Percentiles rank a stretch among this genome's conserved stretches.
Conservation (phyloP, 23 tunicate genomes). For the Styela plicata region DNA sequence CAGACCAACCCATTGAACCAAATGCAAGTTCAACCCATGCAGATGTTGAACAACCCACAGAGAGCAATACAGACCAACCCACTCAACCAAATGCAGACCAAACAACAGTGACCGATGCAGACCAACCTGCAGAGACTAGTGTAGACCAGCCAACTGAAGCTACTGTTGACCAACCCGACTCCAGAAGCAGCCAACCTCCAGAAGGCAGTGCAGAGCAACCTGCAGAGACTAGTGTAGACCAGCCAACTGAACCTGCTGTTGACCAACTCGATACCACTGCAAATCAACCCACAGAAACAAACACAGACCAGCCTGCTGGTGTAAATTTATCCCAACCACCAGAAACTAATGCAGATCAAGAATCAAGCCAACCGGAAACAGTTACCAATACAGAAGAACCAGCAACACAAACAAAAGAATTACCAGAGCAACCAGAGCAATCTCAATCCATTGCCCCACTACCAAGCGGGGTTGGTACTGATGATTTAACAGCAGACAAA, state of each 20-base stretch:
- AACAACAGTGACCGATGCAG: neutral
- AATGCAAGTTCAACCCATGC: no score
- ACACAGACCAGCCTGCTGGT: neutral
- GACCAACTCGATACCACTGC: neutral
- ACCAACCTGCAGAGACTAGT: neutral
- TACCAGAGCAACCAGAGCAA: slow-evolving; percentile 22
- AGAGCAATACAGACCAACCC: neutral
- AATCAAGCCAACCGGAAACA: slow-evolving; percentile 3
- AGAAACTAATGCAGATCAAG: slow-evolving; percentile 12
- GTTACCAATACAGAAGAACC: slow-evolving; percentile 21
- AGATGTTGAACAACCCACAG: neutral
- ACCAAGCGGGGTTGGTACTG: neutral
- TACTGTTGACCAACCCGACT: no score
- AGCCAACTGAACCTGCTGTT: neutral
- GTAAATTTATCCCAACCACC: neutral
- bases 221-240: neutral
- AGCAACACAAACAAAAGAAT: neutral
- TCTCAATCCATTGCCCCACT: neutral
- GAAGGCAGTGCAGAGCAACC: neutral
- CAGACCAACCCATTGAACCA: neutral
- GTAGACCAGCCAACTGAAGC: neutral
- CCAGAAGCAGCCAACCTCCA: neutral
- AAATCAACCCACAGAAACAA: neutral
- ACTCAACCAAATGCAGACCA: neutral
- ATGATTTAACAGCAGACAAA: slow-evolving; percentile 17